Conservation (phyloP, 1,140 invertebrate species). For the Lycorma delicatula region DNA sequence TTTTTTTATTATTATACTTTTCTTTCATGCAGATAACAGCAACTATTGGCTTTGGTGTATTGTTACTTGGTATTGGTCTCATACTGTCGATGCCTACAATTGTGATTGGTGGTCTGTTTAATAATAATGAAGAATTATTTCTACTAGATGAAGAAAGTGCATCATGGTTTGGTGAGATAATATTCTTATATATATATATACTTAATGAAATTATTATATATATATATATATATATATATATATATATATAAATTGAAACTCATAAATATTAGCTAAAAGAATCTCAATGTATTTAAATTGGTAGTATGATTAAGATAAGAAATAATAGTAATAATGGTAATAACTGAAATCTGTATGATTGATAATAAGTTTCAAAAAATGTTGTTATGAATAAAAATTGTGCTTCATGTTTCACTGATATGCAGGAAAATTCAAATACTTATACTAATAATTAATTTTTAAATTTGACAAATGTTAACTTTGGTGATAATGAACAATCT, state of each 20-base stretch:
- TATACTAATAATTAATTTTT: too few species aligned
- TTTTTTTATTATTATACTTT: too few species aligned
- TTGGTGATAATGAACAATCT: too few species aligned
- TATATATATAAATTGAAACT: not conserved
- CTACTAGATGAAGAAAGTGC: constrained; percentile 12
- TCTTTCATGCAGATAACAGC: too few species aligned
- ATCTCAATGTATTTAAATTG: not conserved
- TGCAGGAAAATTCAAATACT: too few species aligned
- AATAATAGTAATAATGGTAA: not conserved
- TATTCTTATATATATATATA: too few species aligned
- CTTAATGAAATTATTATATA: too few species aligned
- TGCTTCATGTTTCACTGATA: too few species aligned
- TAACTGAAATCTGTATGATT: not conserved
- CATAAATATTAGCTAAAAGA: not conserved
- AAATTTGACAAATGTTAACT: too few species aligned
- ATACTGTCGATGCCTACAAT: constrained; percentile 20
- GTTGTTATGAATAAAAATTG: too few species aligned
- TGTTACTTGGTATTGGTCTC: constrained; percentile 14
- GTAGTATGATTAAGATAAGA: not conserved
- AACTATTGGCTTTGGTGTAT: constrained; percentile 12
- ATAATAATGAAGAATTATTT: not conserved
- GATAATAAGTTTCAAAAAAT: too few species aligned
- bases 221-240: too few species aligned
- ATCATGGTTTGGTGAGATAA: constrained; percentile 16
- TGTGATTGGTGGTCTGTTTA: constrained; percentile 13